Evolutionary conservation across 2,888 invertebrate genomes (phyloP), one percentile per base, ranked within the genome.

Genomic region (Parelbella ahira): DNA sequence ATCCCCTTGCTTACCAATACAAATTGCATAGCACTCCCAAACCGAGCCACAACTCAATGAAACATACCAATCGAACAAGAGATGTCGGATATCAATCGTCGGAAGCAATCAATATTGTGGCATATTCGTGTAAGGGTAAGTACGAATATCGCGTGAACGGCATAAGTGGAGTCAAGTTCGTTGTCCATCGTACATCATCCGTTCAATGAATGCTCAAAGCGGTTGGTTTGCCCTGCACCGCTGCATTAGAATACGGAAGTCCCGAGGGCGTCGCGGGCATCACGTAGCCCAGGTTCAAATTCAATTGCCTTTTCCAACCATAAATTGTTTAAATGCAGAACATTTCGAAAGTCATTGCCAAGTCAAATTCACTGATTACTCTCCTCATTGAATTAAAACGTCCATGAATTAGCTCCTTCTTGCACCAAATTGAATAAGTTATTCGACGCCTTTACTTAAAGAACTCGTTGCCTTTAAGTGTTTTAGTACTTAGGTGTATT

Each of bases 361-460:
- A 42, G 42, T 42, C 42, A 42, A 42, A 42, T 36, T 42, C 34
- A 18, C 34, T 42, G 42, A 42, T 42, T 42, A 42, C 34, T 23
- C 34, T 23, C 34, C 33, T 28, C 42, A 42, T 42, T 41, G 33
- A 41, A 34, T 42, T 42, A 42, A 42, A 42, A 36, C 42, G 42
- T 42, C 34, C 42, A 42, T 42, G 42, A 42, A 42, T 42, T 42
- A 42, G 27, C 34, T 42, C 28, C 34, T 42, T 33, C 42, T 42
- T 42, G 42, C 34, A 42, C 42, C 34, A 42, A 42, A 42, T 36
- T 42, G 42, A 36, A 42, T 42, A 42, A 42, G 34, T 36, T 36
- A 42, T 36, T 42, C 28, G 21, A 42, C 34, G 42, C 42, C 36
- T 42, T 42, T 42, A 42, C 42, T 42, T 42, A 28, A 42, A 42